Conservation (phyloP, 1,140 invertebrate genomes). For the Camponotus vicinus region DNA sequence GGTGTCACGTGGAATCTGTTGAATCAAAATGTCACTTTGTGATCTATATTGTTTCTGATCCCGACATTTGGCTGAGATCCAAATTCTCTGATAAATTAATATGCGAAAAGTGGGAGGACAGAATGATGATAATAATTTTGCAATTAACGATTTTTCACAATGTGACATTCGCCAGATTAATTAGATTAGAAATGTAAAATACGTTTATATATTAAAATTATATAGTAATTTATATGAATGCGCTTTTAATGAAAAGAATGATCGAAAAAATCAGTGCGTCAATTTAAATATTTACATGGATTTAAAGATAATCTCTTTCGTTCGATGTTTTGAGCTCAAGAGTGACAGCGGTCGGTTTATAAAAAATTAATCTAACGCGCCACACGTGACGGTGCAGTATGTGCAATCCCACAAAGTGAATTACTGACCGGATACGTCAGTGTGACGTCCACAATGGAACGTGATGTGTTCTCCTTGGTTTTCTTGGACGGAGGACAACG, state of each 20-base stretch:
- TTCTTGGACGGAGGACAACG: constrained; percentile 45
- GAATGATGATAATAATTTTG: constrained; percentile 4
- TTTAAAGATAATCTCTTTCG: constrained; percentile 47
- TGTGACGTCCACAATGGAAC: constrained; percentile 71
- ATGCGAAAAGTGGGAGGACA: not conserved
- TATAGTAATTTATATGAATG: not conserved
- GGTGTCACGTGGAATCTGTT: constrained; percentile 20
- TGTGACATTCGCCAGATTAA: not conserved
- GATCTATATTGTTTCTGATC: constrained; percentile 18
- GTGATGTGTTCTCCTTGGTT: constrained; percentile 44
- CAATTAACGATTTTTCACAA: not conserved
- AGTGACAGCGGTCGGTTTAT: constrained; percentile 57
- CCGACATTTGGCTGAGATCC: not conserved
- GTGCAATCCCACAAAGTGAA: constrained; percentile 73
- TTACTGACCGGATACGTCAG: constrained; percentile 65
- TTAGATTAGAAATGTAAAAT: not conserved
- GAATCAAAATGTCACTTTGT: constrained; percentile 2
- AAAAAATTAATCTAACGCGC: constrained; percentile 69
- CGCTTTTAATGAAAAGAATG: not conserved
- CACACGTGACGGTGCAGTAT: constrained; percentile 69
- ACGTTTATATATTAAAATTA: not conserved
- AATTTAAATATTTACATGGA: not conserved
- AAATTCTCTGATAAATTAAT: constrained; percentile 30
- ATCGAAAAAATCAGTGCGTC: constrained; percentile 12
- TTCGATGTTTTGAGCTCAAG: constrained; percentile 36